Conservation (phyloP, 2,113 vertebrate species). For the Brachyistius frenatus region DNA sequence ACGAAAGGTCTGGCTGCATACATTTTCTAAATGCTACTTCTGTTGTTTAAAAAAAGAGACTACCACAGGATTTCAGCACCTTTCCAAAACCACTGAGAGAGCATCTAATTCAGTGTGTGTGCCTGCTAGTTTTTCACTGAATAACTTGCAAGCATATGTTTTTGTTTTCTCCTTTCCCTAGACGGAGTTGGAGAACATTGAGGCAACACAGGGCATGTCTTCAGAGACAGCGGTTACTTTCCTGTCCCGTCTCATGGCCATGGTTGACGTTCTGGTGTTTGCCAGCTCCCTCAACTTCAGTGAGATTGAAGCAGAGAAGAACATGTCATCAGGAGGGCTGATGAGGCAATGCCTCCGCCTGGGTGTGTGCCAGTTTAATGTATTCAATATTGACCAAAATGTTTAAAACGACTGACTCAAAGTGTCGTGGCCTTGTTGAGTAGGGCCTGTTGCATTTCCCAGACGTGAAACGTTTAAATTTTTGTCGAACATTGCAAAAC, state of each 20-base stretch:
- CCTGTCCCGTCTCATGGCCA: slow-evolving; percentile 97
- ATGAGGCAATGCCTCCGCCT: slow-evolving; percentile 98
- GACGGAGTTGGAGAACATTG: slow-evolving; percentile 98
- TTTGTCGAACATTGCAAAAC: too few species aligned
- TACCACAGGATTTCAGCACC: not conserved
- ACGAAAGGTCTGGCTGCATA: not conserved
- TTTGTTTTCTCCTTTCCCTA: slow-evolving; percentile 65
- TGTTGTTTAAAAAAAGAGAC: not conserved
- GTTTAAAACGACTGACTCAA: not conserved
- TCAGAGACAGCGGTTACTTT: slow-evolving; percentile 98
- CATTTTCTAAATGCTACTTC: slow-evolving; percentile 8
- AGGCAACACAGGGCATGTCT: slow-evolving; percentile 99
- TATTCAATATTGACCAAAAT: not conserved
- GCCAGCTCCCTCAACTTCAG: slow-evolving; percentile 99
- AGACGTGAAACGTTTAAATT: too few species aligned
- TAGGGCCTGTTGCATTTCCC: not conserved
- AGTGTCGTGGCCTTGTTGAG: not conserved
- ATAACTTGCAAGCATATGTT: slow-evolving; percentile 49
- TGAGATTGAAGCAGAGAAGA: slow-evolving; percentile 99
- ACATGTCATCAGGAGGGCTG: slow-evolving; percentile 98
- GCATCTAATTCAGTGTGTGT: not conserved
- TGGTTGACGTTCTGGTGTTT: slow-evolving; percentile 98
- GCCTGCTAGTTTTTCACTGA: not conserved
- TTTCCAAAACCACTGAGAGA: slow-evolving; percentile 5
- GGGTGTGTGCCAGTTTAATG: slow-evolving; percentile 84